Evolutionary conservation across 2,797 vertebrate species (phyloP).

Genomic region (Danio albolineatus): DNA sequence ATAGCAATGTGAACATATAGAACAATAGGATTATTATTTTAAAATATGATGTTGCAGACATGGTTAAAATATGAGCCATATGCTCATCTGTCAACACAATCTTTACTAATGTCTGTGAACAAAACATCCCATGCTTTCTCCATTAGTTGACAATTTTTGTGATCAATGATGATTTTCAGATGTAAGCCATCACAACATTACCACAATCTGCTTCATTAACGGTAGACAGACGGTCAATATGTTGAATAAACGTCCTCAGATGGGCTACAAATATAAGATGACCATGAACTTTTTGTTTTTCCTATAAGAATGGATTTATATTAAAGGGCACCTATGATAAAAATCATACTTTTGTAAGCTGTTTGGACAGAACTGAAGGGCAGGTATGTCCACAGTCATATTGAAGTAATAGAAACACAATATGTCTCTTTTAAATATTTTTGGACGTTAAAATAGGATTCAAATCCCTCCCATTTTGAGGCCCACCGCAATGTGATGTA

Average conservation of each 20-base stretch:
- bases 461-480: too few species aligned
- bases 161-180: not conserved
- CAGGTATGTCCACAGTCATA: too few species aligned
- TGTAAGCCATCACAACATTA: not conserved
- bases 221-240: not conserved
- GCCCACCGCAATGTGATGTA: too few species aligned
- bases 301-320: not conserved
- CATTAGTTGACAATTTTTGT: not conserved
- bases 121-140: not conserved
- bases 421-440: too few species aligned
- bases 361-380: too few species aligned
- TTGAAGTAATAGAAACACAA: too few species aligned
- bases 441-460: too few species aligned
- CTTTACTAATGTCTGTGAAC: not conserved
- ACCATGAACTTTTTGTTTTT: not conserved
- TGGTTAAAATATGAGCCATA: too few species aligned
- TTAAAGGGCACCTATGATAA: too few species aligned
- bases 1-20: too few species aligned
- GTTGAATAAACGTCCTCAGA: not conserved
- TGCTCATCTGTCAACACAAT: too few species aligned
- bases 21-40: not conserved
- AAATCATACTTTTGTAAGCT: too few species aligned
- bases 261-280: not conserved
- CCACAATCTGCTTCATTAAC: not conserved
- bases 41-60: not conserved